Conservation (phyloP, 2,888 invertebrate species). For the Metopia argyrocephala region DNA sequence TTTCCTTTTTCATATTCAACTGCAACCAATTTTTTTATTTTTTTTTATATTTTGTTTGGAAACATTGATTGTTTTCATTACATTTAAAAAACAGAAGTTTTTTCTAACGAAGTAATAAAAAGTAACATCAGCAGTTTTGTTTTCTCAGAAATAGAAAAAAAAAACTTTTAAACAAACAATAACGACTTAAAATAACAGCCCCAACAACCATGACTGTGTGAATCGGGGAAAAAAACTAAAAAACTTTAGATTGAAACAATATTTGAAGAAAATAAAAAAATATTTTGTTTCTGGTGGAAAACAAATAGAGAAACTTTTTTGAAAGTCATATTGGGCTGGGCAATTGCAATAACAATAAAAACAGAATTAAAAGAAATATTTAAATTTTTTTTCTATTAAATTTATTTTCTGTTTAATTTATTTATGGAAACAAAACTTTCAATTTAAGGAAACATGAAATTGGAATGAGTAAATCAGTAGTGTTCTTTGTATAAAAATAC, state of each 20-base stretch:
- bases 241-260: constrained; percentile 49
- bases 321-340: constrained; percentile 12
- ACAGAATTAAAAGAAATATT: not conserved
- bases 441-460: no score
- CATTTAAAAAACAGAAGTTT: not conserved
- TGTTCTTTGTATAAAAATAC: no score
- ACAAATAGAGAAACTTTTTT: not conserved
- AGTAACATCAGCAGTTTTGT: constrained; percentile 59
- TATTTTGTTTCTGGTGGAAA: constrained; percentile 11
- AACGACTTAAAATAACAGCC: constrained; percentile 1
- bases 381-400: no score
- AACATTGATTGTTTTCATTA: not conserved
- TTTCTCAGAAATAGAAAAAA: constrained; percentile 1
- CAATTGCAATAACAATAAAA: not conserved
- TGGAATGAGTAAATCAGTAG: no score
- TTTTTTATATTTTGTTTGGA: not conserved
- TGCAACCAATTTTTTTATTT: constrained; percentile 10
- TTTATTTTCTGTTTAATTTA: no score
- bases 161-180: not conserved
- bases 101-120: constrained; percentile 42
- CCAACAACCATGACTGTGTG: not conserved
- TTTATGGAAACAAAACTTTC: no score
- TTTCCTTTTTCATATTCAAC: not conserved
- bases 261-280: constrained; percentile 39
- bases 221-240: not conserved